These are phyloP conservation scores for Cactoblastis cactorum DNA, from an alignment of 2,888 invertebrate genomes.

Conservation along the genomic window DNA sequence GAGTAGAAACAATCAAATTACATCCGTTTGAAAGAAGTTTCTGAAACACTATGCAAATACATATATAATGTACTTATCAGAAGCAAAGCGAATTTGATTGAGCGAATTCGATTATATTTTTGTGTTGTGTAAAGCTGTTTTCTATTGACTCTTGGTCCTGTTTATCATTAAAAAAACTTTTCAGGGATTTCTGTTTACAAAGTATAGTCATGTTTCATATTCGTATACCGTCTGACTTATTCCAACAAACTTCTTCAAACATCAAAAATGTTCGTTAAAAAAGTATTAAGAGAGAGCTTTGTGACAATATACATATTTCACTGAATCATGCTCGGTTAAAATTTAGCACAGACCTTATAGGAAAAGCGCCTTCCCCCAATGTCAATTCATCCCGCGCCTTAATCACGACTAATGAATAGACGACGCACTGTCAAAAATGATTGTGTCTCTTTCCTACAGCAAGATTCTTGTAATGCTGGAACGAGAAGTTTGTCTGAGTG, in stretches of 20 bases:
- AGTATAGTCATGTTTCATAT: not conserved
- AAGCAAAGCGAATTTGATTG: no score
- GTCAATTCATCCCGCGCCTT: conserved; percentile 72
- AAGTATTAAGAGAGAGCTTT: conserved; percentile 8
- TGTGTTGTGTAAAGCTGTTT: no score
- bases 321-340: conserved; percentile 50
- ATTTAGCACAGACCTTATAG: conserved; percentile 67
- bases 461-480: conserved; percentile 39
- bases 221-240: not conserved
- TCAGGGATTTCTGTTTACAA: conserved; percentile 14
- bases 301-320: conserved; percentile 49
- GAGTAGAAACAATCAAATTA: conserved; percentile 39
- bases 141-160: not conserved
- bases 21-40: no score
- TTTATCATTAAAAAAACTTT: conserved; percentile 13
- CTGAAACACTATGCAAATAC: no score
- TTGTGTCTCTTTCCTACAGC: conserved; percentile 51
- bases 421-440: conserved; percentile 50
- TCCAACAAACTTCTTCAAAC: not conserved
- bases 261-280: conserved; percentile 15
- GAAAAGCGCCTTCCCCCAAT: conserved; percentile 66
- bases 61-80: not conserved
- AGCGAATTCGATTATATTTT: no score
- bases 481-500: conserved; percentile 44
- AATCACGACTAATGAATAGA: conserved; percentile 77